Evolutionary conservation across 2,113 vertebrate species (phyloP).

Genomic region (Hassar affinis): DNA sequence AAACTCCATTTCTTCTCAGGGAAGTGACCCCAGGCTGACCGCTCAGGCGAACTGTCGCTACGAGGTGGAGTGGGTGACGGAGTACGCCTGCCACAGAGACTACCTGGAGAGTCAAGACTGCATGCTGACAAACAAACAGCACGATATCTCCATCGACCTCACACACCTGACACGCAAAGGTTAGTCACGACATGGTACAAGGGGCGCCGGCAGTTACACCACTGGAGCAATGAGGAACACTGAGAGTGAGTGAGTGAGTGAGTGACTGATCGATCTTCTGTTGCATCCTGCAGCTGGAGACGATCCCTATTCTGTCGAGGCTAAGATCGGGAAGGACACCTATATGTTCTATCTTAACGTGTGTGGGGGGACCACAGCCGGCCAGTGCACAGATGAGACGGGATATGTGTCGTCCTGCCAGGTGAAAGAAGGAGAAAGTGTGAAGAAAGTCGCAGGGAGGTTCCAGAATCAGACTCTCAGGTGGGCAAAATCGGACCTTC

Average conservation of each 20-base stretch:
- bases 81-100: constrained; percentile 92
- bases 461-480: constrained; percentile 84
- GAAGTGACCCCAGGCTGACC: constrained; percentile 82
- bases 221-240: background rate
- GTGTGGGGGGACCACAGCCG: constrained; percentile 68
- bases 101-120: constrained; percentile 86
- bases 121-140: constrained; percentile 78
- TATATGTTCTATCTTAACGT: constrained; percentile 87
- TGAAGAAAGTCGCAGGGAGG: constrained; percentile 79
- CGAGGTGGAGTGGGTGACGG: constrained; percentile 91
- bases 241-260: background rate
- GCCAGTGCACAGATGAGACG: constrained; percentile 49
- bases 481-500: constrained; percentile 60
- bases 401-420: constrained; percentile 79
- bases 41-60: constrained; percentile 86
- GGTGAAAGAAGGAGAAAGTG: constrained; percentile 61
- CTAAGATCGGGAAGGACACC: constrained; percentile 63
- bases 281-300: constrained; percentile 47
- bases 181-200: constrained; percentile 56
- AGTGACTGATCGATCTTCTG: background rate
- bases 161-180: constrained; percentile 73
- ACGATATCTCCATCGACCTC: constrained; percentile 86
- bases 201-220: background rate
- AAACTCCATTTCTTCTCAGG: constrained; percentile 65
- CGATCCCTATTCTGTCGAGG: constrained; percentile 62